Evolutionary conservation across 2,888 invertebrate genomes (phyloP), one percentile per base, ranked within the genome.

Genomic region (Coremacera marginata): DNA sequence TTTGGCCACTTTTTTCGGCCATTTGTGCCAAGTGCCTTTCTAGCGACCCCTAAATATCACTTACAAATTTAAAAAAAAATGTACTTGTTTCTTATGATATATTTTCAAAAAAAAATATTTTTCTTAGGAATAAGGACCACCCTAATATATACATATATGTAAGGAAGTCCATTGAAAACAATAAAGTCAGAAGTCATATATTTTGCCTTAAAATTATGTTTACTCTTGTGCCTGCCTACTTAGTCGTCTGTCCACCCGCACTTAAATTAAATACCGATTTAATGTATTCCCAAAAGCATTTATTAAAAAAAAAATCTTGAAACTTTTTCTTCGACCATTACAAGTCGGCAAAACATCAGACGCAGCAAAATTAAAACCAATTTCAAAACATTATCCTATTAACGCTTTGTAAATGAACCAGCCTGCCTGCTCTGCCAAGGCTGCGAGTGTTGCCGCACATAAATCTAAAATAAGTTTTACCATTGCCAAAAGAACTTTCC

Each of bases 341-440:
- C 37, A 65, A 19, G 65, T 65, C 44, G 65, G 4, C 65, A 44
- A 37, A 67, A 67, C 19, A 31, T 67, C 67, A 22, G 67, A 19
- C 34, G 65, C 65, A 37, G 65, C 65, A 25, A 71, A 71, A 57
- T 71, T 51, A 63, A 73, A 44, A 49, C 22, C 34, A 74, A 65
- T 74, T 74, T 63, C 22, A 65, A 55, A 55, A 55, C 81, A 83
- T 82, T 84, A 84, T 84, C 84, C 84, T 84, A 85, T 84, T 84
- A 85, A 82, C 82, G 80, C 82, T 81, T 81, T 82, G 22, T 84
- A 84, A 84, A 84, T 82, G 84, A 83, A 83, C 84, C 84, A 84
- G 82, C 84, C 84, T 84, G 82, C 81, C 83, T 83, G 79, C 82
- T 65, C 67, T 78, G 77, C 57, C 22, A 9, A 67, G 25, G n/a